Evolutionary conservation across 2,113 vertebrate species (phyloP).

Genomic region (Amblyornis subalaris): DNA sequence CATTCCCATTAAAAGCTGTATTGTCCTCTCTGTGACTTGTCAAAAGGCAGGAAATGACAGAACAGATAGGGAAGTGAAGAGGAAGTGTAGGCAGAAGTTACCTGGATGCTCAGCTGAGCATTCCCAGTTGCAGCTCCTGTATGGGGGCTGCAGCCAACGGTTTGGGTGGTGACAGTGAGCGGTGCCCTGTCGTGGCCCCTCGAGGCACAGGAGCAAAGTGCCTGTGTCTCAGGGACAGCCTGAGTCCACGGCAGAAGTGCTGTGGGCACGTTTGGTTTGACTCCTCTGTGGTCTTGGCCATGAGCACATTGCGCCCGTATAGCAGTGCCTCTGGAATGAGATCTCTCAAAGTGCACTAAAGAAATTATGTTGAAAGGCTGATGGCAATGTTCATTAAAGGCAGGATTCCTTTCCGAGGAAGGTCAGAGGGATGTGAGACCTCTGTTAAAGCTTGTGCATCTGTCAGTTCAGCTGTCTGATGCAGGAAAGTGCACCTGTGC

Average conservation of each 20-base stretch:
- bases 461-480: neutral
- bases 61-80: neutral
- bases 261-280: rapidly evolving
- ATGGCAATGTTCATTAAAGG: neutral
- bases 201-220: rapidly evolving
- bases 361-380: rapidly evolving
- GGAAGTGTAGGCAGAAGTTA: neutral
- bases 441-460: neutral
- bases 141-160: neutral
- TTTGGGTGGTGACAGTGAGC: rapidly evolving
- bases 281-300: neutral
- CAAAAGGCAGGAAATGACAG: neutral
- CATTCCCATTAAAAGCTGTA: neutral
- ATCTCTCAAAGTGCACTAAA: neutral
- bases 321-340: neutral
- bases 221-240: rapidly evolving
- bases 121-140: neutral
- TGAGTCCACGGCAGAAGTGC: rapidly evolving
- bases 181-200: rapidly evolving
- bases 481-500: neutral
- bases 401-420: neutral
- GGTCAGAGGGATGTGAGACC: neutral
- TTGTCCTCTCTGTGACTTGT: neutral
- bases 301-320: rapidly evolving
- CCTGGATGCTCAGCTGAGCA: neutral